Evolutionary conservation across 2,113 vertebrate genomes (phyloP), one percentile per base, ranked within the genome.

Genomic region (Nipponia nippon): DNA sequence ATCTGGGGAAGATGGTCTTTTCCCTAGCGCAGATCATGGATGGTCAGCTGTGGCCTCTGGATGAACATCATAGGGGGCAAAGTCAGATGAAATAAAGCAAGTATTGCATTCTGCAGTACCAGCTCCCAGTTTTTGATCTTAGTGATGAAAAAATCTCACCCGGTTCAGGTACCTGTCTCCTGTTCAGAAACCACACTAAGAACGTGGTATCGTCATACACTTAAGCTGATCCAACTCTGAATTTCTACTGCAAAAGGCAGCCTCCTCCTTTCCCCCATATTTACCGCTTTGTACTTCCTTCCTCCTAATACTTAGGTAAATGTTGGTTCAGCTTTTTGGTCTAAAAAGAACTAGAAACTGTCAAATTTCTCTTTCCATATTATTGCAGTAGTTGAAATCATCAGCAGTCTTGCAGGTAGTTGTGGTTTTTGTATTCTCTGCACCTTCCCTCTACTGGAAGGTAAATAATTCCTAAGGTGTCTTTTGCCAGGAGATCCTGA

Each of bases 151-250:
- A 26, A 50, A 7, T 40, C 34, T 73, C 53, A 10, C n/a, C 50
- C 59, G 6, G 4, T 12, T 61, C 38, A 23, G 42, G 55, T 58
- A 1, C 29, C 40, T 5, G 30, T 17, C 53, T 69, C 53, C 61
- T 49, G 36, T 11, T 42, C 34, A 34, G 71, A 3, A 7, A 3
- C 47, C 10, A 7, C 27, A 2, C 46, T 19, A 8, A 32, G 34
- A 50, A 25, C 1, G 0, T 15, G 67, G 7, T 50, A 9, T 26
- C 14, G 1, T 20, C 46, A 16, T 2, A 0, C 23, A 2, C 46
- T 6, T 4, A 7, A 34, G 12, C 3, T 32, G 65, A 29, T n/a
- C 55, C 62, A 47, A 2, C 65, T 85, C 66, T 65, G 29, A 20
- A 7, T 56, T 73, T 47, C 52, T 46, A 7, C 72, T 61, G 40